phyloP scores from a whole-genome alignment of 1,140 invertebrate genomes.

The Cardiocondyla obscurior region DNA sequence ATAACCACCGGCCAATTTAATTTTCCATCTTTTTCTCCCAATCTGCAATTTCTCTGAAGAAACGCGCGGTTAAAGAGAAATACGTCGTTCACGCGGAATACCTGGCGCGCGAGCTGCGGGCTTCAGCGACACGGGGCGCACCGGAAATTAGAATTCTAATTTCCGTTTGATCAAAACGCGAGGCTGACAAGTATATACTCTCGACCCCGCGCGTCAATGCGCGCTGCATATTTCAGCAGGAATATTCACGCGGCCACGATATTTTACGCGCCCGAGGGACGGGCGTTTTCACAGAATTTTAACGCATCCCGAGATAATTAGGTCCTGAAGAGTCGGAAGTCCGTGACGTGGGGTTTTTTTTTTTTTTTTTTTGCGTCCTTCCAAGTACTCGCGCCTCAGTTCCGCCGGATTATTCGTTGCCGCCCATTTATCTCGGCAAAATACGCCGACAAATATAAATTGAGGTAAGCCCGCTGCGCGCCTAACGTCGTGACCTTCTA shows the following conservation, averaged over 20 bases:
- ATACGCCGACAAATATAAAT: background rate
- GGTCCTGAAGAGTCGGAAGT: background rate
- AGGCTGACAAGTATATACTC: conserved; percentile 1
- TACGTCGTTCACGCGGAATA: background rate
- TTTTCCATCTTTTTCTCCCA: background rate
- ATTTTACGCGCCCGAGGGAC: conserved; percentile 14
- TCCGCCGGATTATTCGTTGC: background rate
- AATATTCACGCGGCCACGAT: background rate
- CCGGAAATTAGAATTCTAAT: conserved; percentile 49
- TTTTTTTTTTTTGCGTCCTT: background rate
- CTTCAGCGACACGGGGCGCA: background rate
- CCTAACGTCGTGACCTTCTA: background rate
- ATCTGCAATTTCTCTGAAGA: background rate
- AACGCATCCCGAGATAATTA: conserved; percentile 41
- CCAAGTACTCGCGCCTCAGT: background rate
- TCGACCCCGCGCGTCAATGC: conserved; percentile 15
- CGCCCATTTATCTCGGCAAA: background rate
- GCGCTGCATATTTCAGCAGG: conserved; percentile 34
- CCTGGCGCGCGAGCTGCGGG: background rate
- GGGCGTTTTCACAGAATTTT: conserved; percentile 18
- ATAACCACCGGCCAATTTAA: background rate
- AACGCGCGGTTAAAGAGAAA: background rate
- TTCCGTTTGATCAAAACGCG: conserved; percentile 49
- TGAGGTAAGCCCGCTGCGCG: background rate
- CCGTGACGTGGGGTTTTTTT: background rate